Evolutionary conservation across 2,888 invertebrate genomes (phyloP).

Genomic region (Agrotis puta): DNA sequence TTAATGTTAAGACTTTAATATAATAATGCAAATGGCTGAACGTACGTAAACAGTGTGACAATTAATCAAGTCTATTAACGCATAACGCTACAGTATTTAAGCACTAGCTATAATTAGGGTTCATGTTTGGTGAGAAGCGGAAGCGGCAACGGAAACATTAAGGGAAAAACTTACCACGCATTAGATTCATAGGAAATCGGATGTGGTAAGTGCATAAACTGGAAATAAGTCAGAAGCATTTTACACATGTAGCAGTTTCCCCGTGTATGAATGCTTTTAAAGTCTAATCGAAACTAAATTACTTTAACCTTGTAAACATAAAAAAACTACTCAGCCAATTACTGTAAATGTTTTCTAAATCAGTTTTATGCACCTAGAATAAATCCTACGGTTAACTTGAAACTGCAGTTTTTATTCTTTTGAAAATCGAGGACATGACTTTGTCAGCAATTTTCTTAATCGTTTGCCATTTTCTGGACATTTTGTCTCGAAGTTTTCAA

Average conservation of each 20-base stretch:
- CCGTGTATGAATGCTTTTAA: neutral
- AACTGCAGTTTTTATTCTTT: neutral
- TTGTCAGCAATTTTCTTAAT: neutral
- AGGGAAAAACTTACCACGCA: neutral
- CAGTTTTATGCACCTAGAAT: neutral
- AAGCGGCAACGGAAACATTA: conserved; percentile 8
- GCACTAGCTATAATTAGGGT: conserved; percentile 28
- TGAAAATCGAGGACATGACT: neutral
- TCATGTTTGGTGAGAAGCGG: neutral
- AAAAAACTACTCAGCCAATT: neutral
- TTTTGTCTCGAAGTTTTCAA: neutral
- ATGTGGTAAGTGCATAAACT: neutral
- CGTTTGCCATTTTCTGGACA: neutral
- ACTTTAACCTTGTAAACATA: conserved; percentile 18
- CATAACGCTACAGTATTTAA: conserved; percentile 48
- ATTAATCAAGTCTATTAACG: conserved; percentile 61
- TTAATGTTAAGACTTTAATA: conserved; percentile 59
- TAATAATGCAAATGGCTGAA: conserved; percentile 54
- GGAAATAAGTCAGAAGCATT: neutral
- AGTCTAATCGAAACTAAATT: conserved; percentile 8
- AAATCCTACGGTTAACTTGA: neutral
- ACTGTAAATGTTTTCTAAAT: conserved; percentile 19
- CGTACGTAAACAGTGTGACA: conserved; percentile 44
- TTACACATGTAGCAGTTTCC: neutral
- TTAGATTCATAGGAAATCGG: neutral